Base-by-base conservation (phyloP, 2,888 invertebrate species). In the Calameuta pallipes region DNA sequence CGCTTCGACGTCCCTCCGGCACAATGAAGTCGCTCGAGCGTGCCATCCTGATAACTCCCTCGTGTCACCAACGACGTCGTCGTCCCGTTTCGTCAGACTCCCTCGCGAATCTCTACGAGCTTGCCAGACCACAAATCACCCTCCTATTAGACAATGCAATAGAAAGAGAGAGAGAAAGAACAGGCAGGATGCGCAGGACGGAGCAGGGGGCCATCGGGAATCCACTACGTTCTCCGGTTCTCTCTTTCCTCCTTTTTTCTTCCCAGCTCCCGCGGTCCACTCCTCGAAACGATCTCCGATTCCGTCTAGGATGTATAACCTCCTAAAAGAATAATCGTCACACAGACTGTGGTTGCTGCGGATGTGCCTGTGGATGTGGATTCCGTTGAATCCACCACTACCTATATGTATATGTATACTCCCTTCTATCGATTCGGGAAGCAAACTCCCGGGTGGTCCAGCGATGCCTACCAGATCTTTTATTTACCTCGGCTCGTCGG, bases 361-460 rank as follows among this genome's bases (percentile, higher is more conserved):
- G 41, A 41, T 41, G 41, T 41, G 41, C 15, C 6, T 15, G 41
- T 56, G 56, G 56, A 23, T 56, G 56, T 23, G 56, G 71, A 34
- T 71, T 71, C 30, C 0, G 13, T 34, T 33, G 30, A 71, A 36
- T 36, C 74, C 3, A 74, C 36, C 36, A 30, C 74, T 33, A 15
- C 13, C 30, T 23, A 13, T 37, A 37, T 37, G 37, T 23, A 37
- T 13, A 13, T 3, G 37, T 37, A 37, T 4, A 33, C 82, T 82
- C 81, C 82, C 82, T 82, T 85, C 85, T 86, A 87, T 88, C 87
- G 88, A 88, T 88, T 88, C 86, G 85, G 85, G 88, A 87, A 87
- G 88, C 86, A 80, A 81, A 83, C 83, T 83, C 85, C 86, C 86
- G 88, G 88, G 88, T 88, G 88, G 88, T 88, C 88, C 80, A 82